A percentile compares a stretch with the other conserved stretches of the same genome.
These are phyloP conservation scores for Lepus americanus DNA, from an alignment of 2,113 vertebrate species.

Conservation along the genomic window DNA sequence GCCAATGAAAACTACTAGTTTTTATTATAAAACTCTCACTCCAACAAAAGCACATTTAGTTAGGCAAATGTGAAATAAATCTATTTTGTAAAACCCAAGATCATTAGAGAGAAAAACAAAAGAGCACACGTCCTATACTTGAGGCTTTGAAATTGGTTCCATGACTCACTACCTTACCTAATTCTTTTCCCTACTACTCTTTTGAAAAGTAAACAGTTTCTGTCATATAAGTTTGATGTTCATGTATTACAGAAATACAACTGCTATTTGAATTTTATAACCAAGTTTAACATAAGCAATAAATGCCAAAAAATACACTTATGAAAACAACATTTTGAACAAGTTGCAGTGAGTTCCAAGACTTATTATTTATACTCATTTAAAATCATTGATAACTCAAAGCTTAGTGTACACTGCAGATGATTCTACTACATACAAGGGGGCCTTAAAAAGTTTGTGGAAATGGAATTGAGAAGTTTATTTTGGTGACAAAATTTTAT, in stretches of 20 bases:
- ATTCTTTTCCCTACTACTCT: not conserved
- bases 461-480: too few species aligned
- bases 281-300: not conserved
- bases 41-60: constrained; percentile 4
- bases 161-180: not conserved
- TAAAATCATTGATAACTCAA: not conserved
- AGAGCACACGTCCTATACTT: not conserved
- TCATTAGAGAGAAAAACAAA: not conserved
- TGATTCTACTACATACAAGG: not conserved
- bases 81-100: not conserved
- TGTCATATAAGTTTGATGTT: not conserved
- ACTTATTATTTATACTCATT: not conserved
- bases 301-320: not conserved
- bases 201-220: not conserved
- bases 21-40: constrained; percentile 15
- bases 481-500: too few species aligned
- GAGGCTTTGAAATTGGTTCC: not conserved
- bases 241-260: not conserved
- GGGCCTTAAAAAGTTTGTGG: too few species aligned
- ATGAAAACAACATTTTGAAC: not conserved
- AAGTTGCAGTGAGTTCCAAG: not conserved
- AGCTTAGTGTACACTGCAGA: not conserved
- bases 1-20: not conserved
- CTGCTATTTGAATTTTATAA: not conserved
- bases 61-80: constrained; percentile 6